Base-by-base conservation (phyloP, 37 sponge, comb jelly and placozoan genomes). In the Dysidea cf. avara region DNA sequence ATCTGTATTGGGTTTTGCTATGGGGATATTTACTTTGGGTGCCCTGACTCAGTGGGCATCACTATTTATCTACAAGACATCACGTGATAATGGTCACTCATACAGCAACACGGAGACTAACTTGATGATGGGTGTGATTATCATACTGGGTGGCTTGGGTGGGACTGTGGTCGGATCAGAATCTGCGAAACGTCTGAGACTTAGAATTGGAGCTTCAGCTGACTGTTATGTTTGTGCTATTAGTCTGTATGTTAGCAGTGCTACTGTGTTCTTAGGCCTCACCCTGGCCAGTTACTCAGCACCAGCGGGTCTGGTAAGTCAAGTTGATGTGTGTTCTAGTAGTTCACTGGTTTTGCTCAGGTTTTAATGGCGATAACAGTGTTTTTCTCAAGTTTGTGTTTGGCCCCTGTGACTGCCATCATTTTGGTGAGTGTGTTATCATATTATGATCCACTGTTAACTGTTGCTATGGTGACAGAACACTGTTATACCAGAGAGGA, bases 11-110 rank as follows among this genome's bases (percentile, higher is more conserved):
- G 99, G 96, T 0, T 95, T 89, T 59, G 68, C 93, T 20, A 81
- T 85, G 16, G 83, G 89, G 47, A 74, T 96, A 17, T 99, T 81
- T 63, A 72, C 80, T 7, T 76, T 83, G 9, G 99, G 99, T 2
- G 96, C 96, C 16, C 71, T 95, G 60, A 87, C 99, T 21, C 92
- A 91, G 65, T 99, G 95, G 95, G 93, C 90, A 16, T 96, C 99
- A 22, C 59, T 78, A 21, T 92, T 81, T 52, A 70, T 90, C 7
- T 39, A 54, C 43, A 34, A 79, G 43, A 77, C 83, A 31, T 85
- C 96, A 6, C 40, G 46, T 43, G 46, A 43, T 43, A 43, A 12
- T 43, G 46, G 46, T 43, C 46, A 43, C 46, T 9, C 46, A 5
- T 43, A 43, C 46, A 43, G 7, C 9, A 43, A 43, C 46, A 43